Evolutionary conservation across 2,888 invertebrate genomes (phyloP).

Genomic region (Drosophila quasianomalipes): DNA sequence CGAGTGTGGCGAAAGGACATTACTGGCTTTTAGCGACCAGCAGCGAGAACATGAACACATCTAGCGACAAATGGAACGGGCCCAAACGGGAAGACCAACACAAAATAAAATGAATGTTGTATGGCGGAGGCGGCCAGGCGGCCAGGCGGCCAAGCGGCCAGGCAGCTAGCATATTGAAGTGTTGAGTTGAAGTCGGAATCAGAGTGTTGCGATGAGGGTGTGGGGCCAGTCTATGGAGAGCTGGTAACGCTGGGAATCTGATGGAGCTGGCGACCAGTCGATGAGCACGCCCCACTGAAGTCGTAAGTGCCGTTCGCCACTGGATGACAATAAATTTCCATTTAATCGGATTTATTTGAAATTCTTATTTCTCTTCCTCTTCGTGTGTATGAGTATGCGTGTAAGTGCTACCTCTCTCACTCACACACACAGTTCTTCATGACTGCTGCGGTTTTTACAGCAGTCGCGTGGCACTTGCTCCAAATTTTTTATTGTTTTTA

Average conservation of each 20-base stretch:
- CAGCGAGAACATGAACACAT: constrained; percentile 60
- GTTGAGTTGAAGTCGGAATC: constrained; percentile 76
- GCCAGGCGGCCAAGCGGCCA: constrained; percentile 29
- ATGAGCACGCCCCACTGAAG: constrained; percentile 78
- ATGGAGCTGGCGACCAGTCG: constrained; percentile 54
- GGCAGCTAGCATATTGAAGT: constrained; percentile 77
- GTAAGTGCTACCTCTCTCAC: constrained; percentile 34
- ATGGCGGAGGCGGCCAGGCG: constrained; percentile 49
- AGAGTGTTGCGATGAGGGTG: constrained; percentile 13
- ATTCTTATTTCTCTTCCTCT: constrained; percentile 72
- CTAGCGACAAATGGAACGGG: constrained; percentile 28
- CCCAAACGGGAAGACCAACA: constrained; percentile 33
- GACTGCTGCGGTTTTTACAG: constrained; percentile 63
- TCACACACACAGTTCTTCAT: constrained; percentile 33
- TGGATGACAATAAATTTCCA: constrained; percentile 82
- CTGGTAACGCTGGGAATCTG: constrained; percentile 27
- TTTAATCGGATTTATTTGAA: constrained; percentile 84
- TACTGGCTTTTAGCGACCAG: constrained; percentile 79
- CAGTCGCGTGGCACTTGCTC: constrained; percentile 66
- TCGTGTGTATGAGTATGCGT: constrained; percentile 7
- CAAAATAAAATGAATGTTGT: constrained; percentile 79
- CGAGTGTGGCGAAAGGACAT: constrained; percentile 81
- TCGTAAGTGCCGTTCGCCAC: constrained; percentile 82
- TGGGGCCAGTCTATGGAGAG: not conserved
- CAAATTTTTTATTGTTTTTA: constrained; percentile 65